These are phyloP conservation scores for Aradophagus sp. DNA, from an alignment of 1,140 invertebrate species.

Conservation along the genomic window DNA sequence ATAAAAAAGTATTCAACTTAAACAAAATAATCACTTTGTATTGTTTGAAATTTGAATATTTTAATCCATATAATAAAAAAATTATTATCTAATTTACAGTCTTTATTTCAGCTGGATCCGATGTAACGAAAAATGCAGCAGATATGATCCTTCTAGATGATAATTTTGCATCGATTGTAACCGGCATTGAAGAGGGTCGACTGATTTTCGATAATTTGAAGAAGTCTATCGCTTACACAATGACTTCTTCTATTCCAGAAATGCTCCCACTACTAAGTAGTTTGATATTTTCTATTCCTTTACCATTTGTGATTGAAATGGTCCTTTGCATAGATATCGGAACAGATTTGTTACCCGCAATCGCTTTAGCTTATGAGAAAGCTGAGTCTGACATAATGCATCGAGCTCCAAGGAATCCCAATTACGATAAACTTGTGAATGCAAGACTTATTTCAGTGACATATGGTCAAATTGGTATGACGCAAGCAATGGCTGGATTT, in stretches of 20 bases:
- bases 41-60: too few species aligned
- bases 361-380: conserved; percentile 88
- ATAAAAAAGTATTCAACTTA: too few species aligned
- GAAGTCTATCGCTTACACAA: conserved; percentile 99
- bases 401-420: conserved; percentile 84
- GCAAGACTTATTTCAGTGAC: conserved; percentile 78
- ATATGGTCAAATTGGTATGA: conserved; percentile 84
- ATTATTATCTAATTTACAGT: too few species aligned
- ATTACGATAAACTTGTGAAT: conserved; percentile 86
- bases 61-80: too few species aligned
- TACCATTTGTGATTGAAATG: conserved; percentile 98
- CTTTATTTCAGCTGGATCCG: too few species aligned
- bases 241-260: conserved; percentile 99
- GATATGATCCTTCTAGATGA: conserved; percentile 99
- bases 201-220: conserved; percentile 99
- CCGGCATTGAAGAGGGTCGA: conserved; percentile 98
- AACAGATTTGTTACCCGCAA: conserved; percentile 99
- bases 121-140: conserved; percentile 99
- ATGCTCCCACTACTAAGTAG: conserved; percentile 99
- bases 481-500: conserved; percentile 86
- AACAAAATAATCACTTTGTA: too few species aligned
- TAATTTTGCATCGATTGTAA: conserved; percentile 99
- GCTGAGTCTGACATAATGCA: conserved; percentile 89
- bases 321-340: conserved; percentile 99
- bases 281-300: conserved; percentile 96